Conservation (phyloP, 1,140 invertebrate genomes). For the Trichoplusia ni region DNA sequence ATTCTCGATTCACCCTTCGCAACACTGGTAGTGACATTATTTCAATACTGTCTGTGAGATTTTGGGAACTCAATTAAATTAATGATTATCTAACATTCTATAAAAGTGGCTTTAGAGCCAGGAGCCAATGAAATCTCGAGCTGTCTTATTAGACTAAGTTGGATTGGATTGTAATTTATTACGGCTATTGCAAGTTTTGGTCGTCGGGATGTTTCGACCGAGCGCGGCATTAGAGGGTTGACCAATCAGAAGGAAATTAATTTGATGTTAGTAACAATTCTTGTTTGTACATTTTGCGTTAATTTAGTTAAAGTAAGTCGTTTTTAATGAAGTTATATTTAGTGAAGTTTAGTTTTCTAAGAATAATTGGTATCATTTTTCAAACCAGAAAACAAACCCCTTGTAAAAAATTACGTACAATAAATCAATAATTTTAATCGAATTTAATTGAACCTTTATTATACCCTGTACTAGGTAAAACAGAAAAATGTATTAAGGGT, state of each 20-base stretch:
- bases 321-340: neutral
- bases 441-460: too few species aligned
- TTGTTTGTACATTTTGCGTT: conserved; percentile 11
- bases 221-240: conserved; percentile 47
- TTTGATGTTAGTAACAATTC: conserved; percentile 43
- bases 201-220: conserved; percentile 50
- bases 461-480: too few species aligned
- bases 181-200: conserved; percentile 68
- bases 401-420: too few species aligned
- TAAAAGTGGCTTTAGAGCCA: conserved; percentile 36
- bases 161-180: conserved; percentile 73
- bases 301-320: neutral
- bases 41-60: conserved; percentile 3
- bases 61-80: conserved; percentile 68
- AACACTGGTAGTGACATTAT: conserved; percentile 1
- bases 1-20: too few species aligned
- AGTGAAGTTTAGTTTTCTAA: neutral
- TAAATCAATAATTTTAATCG: too few species aligned
- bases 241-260: conserved; percentile 44
- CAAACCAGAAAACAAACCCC: too few species aligned
- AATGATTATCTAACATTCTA: conserved; percentile 61
- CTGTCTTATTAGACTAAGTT: conserved; percentile 68
- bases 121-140: conserved; percentile 41
- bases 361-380: too few species aligned
- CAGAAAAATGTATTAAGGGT: too few species aligned